Conservation (phyloP, 2,888 invertebrate genomes). For the Ypsolopha sequella region DNA sequence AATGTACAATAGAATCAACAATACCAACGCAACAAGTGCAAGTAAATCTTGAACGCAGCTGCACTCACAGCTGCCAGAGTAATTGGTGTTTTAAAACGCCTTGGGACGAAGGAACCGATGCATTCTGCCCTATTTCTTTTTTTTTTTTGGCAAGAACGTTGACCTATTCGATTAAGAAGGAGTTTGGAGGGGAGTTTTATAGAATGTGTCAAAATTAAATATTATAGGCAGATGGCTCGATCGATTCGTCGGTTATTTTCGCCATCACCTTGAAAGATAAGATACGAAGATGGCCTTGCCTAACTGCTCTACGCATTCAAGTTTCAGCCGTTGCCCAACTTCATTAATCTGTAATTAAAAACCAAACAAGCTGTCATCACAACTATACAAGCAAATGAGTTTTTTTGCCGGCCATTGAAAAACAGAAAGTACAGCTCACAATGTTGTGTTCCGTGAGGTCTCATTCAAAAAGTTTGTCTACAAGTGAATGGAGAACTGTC, state of each 20-base stretch:
- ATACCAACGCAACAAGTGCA: constrained; percentile 8
- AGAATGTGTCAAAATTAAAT: neutral
- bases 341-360: too few relatives aligned
- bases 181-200: neutral
- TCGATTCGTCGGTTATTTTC: neutral
- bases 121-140: neutral
- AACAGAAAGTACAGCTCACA: too few relatives aligned
- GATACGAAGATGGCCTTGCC: neutral
- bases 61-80: neutral
- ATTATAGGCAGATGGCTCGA: neutral
- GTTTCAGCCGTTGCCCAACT: too few relatives aligned
- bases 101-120: neutral
- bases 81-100: neutral
- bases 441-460: too few relatives aligned
- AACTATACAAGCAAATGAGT: too few relatives aligned
- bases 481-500: neutral
- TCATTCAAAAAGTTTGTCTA: neutral
- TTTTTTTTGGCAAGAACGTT: neutral
- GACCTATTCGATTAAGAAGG: neutral
- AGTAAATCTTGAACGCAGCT: constrained; percentile 5
- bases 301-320: too few relatives aligned
- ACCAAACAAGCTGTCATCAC: too few relatives aligned
- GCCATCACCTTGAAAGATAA: neutral
- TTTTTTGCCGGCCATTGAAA: too few relatives aligned
- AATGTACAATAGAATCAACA: constrained; percentile 1